phyloP scores from a whole-genome alignment of 92 coral and sea anemone genomes.

The Porites lobata region DNA sequence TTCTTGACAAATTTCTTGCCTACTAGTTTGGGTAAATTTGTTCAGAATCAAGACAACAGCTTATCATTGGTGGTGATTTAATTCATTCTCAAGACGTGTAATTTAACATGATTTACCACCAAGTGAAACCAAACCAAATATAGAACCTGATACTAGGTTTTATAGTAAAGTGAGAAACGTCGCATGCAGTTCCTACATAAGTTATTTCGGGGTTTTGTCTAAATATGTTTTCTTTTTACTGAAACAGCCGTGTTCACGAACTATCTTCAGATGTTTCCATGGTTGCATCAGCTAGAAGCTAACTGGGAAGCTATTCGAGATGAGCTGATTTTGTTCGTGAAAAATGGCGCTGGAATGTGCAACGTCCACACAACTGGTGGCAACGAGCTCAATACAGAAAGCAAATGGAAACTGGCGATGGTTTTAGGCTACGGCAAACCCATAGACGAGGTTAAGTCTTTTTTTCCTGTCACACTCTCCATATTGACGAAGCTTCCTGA shows the following conservation, averaged over 20 bases:
- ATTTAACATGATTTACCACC: too few relatives aligned
- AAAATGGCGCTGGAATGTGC: constrained; percentile 25
- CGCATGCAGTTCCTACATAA: too few relatives aligned
- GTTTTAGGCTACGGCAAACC: constrained; percentile 25
- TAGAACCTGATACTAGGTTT: too few relatives aligned
- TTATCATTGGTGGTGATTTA: too few relatives aligned
- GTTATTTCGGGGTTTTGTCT: background rate
- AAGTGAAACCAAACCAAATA: too few relatives aligned
- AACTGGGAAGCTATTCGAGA: constrained; percentile 40
- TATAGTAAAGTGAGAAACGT: too few relatives aligned
- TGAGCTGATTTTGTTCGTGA: constrained; percentile 15
- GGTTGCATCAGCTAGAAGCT: constrained; percentile 17
- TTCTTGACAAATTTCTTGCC: too few relatives aligned
- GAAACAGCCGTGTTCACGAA: constrained; percentile 13
- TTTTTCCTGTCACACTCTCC: constrained; percentile 16
- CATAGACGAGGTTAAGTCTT: constrained; percentile 5
- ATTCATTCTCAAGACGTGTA: too few relatives aligned
- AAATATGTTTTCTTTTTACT: background rate
- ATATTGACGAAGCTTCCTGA: constrained; percentile 28
- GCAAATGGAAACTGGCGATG: constrained; percentile 43
- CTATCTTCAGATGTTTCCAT: constrained; percentile 27
- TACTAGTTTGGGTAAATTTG: too few relatives aligned
- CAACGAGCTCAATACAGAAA: constrained; percentile 29
- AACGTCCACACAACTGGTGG: constrained; percentile 37
- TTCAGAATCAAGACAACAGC: too few relatives aligned